These are phyloP conservation scores for Mustelus asterias DNA, from an alignment of 2,113 vertebrate genomes.

Conservation along the genomic window DNA sequence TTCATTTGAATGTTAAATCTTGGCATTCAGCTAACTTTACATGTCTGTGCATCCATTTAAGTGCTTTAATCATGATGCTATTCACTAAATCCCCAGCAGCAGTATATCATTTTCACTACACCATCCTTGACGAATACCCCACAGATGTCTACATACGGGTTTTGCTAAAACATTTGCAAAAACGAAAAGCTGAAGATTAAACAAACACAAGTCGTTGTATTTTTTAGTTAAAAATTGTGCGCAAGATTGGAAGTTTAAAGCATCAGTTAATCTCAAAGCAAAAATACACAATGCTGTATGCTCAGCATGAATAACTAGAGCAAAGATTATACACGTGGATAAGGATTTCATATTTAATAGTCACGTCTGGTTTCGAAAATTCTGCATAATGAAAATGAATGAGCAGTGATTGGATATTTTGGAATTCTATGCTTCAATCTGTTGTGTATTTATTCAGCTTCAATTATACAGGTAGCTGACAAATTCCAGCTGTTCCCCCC, in stretches of 20 bases:
- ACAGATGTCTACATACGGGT: not conserved
- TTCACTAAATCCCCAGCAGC: conserved; percentile 18
- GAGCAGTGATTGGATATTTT: conserved; percentile 23
- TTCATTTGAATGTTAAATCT: conserved; percentile 35
- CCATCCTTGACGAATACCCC: not conserved
- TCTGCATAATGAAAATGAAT: conserved; percentile 31
- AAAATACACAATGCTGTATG: not conserved
- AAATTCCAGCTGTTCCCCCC: not conserved
- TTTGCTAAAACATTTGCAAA: conserved; percentile 29
- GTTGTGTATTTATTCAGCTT: conserved; percentile 26
- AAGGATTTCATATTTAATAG: conserved; percentile 21
- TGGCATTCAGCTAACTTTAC: conserved; percentile 35
- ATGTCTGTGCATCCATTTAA: conserved; percentile 28
- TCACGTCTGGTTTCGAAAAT: not conserved
- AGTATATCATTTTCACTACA: conserved; percentile 30
- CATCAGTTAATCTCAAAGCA: not conserved
- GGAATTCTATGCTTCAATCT: conserved; percentile 30
- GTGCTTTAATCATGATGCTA: conserved; percentile 28
- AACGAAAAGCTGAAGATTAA: not conserved
- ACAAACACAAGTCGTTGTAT: not conserved
- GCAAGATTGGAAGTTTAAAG: not conserved
- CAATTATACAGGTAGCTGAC: conserved; percentile 5
- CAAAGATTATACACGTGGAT: not conserved
- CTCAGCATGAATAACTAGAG: not conserved
- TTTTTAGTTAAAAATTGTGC: not conserved